These are phyloP conservation scores for Yponomeuta cagnagella DNA, from an alignment of 2,888 invertebrate genomes.

Conservation along the genomic window DNA sequence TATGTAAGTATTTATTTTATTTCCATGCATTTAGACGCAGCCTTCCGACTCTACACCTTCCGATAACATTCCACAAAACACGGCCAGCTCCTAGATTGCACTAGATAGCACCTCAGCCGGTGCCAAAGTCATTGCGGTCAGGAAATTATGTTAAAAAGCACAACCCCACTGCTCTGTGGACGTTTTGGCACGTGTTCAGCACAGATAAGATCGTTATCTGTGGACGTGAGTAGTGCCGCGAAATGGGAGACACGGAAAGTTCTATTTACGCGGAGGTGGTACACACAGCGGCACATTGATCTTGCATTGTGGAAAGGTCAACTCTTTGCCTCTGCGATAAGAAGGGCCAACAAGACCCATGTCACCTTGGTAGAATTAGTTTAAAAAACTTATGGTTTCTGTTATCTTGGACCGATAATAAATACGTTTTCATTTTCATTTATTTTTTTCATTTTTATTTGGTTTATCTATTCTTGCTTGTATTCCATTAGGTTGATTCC, in stretches of 20 bases:
- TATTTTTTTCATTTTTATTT: not conserved
- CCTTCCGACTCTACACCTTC: not conserved
- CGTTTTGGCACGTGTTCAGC: conserved; percentile 1
- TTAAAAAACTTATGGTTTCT: too few species aligned
- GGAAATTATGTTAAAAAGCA: conserved; percentile 2
- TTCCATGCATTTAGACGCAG: not conserved
- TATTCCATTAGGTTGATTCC: not conserved
- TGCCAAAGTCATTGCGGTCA: conserved; percentile 2
- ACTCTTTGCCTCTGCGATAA: too few species aligned
- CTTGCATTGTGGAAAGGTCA: too few species aligned
- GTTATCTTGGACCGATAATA: too few species aligned
- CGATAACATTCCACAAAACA: not conserved
- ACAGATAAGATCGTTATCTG: conserved; percentile 1
- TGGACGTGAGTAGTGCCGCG: not conserved
- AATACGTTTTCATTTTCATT: too few species aligned
- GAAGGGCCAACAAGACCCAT: too few species aligned
- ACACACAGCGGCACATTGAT: too few species aligned
- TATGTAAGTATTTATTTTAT: not conserved
- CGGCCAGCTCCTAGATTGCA: not conserved
- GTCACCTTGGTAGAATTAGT: too few species aligned
- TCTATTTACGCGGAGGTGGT: not conserved
- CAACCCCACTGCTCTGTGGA: not conserved
- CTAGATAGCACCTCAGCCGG: not conserved
- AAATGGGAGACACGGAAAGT: not conserved
- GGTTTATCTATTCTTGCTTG: not conserved